Evolutionary conservation across 2,113 vertebrate species (phyloP).

Genomic region (Anarrhichthys ocellatus): DNA sequence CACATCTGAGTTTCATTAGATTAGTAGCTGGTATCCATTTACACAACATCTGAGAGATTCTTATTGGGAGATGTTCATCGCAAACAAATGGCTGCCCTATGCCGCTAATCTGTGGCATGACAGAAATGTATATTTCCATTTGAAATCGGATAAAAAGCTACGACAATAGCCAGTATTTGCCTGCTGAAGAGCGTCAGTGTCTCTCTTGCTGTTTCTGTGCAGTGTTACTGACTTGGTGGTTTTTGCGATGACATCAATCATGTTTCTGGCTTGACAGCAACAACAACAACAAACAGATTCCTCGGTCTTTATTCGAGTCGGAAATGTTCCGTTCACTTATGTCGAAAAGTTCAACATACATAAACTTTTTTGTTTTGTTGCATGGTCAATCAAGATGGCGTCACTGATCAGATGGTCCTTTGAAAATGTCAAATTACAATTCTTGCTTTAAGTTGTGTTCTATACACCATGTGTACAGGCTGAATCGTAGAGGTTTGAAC

Average conservation of each 20-base stretch:
- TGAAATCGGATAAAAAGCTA: no score
- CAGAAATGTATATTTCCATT: not conserved
- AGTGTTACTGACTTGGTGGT: not conserved
- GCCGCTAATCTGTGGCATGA: not conserved
- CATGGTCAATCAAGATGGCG: not conserved
- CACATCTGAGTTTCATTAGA: not conserved
- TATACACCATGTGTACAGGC: not conserved
- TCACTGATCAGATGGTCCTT: not conserved
- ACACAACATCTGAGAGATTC: not conserved
- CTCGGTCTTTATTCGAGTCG: not conserved
- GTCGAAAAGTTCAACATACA: not conserved
- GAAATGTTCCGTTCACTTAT: not conserved
- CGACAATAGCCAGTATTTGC: not conserved
- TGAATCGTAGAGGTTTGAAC: constrained; percentile 12
- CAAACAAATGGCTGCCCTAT: not conserved
- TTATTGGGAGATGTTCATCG: not conserved
- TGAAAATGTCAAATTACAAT: not conserved
- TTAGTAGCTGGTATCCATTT: not conserved
- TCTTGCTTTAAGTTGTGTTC: not conserved
- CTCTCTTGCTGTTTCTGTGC: not conserved
- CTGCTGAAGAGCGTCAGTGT: not conserved
- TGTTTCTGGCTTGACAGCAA: not conserved
- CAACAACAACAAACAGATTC: not conserved
- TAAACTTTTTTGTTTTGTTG: not conserved
- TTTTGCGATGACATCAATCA: not conserved